These are phyloP conservation scores for Lampropteryx suffumata DNA, from an alignment of 2,888 invertebrate species.

Conservation along the genomic window DNA sequence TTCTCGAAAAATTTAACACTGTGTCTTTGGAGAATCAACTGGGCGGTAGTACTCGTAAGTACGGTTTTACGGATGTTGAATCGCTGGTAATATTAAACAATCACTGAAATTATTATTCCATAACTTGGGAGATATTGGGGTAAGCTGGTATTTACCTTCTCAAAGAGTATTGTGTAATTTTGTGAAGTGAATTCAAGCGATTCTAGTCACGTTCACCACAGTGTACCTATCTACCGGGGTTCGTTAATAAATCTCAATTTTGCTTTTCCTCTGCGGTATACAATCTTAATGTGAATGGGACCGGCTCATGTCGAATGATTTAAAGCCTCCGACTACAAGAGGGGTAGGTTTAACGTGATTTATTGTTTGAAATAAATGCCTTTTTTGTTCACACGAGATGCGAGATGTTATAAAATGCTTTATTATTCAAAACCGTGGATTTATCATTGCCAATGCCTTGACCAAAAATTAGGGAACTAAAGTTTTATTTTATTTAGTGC, in stretches of 20 bases:
- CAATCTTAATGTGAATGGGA: conserved; percentile 28
- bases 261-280: conserved; percentile 28
- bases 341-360: conserved; percentile 1
- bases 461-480: no score
- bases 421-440: no score
- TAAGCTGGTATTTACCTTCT: no score
- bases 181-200: conserved; percentile 13
- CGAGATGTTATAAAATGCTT: background rate
- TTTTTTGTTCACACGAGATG: conserved; percentile 4
- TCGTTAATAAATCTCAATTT: conserved; percentile 41
- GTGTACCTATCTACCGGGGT: conserved; percentile 32
- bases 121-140: no score
- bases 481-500: no score
- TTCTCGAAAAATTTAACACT: conserved; percentile 8
- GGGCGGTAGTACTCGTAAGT: no score
- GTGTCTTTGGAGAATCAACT: background rate
- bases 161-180: conserved; percentile 1
- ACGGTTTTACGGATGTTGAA: no score
- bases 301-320: conserved; percentile 23
- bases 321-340: conserved; percentile 15
- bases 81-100: no score
- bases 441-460: no score
- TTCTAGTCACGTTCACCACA: conserved; percentile 37
- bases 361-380: conserved; percentile 9
- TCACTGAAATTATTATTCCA: no score